These are phyloP conservation scores for Nothobranchius kuhntae DNA, from an alignment of 2,113 vertebrate genomes.

Conservation along the genomic window DNA sequence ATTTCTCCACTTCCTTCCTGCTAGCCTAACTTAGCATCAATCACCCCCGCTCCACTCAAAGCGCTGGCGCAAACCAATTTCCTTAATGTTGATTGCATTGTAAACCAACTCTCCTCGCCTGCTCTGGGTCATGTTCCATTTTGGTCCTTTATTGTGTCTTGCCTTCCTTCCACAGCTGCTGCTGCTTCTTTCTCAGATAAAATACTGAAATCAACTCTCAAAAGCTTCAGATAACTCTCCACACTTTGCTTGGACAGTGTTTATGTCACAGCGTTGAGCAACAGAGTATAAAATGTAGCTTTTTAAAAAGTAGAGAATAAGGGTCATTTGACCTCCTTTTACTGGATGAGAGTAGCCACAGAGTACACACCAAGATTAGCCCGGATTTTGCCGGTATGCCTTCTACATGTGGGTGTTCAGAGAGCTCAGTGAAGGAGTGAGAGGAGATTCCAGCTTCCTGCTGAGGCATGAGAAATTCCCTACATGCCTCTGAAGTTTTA, in stretches of 20 bases:
- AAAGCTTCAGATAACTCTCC: conserved; percentile 31
- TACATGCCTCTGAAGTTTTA: conserved; percentile 65
- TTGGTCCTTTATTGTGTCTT: conserved; percentile 55
- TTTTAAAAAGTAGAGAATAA: conserved; percentile 12
- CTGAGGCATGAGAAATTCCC: conserved; percentile 71
- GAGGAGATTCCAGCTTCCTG: conserved; percentile 51
- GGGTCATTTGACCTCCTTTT: conserved; percentile 6
- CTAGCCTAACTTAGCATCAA: conserved; percentile 79
- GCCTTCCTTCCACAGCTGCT: conserved; percentile 62
- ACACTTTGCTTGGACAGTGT: conserved; percentile 12
- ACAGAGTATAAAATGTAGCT: background rate
- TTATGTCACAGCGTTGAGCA: conserved; percentile 13
- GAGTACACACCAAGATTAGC: background rate
- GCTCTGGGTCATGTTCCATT: conserved; percentile 59
- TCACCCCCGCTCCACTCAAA: conserved; percentile 64
- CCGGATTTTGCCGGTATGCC: background rate
- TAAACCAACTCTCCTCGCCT: conserved; percentile 73
- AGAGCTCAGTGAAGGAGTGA: conserved; percentile 23
- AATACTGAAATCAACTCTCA: conserved; percentile 52
- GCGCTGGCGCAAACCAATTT: conserved; percentile 76
- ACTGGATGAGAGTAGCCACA: conserved; percentile 1
- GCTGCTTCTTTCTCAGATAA: conserved; percentile 60
- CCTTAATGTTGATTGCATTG: conserved; percentile 79
- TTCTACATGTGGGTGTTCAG: conserved; percentile 11
- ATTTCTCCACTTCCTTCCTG: conserved; percentile 80